Base-by-base conservation (phyloP, 2,888 invertebrate species). In the Noctua janthe region DNA sequence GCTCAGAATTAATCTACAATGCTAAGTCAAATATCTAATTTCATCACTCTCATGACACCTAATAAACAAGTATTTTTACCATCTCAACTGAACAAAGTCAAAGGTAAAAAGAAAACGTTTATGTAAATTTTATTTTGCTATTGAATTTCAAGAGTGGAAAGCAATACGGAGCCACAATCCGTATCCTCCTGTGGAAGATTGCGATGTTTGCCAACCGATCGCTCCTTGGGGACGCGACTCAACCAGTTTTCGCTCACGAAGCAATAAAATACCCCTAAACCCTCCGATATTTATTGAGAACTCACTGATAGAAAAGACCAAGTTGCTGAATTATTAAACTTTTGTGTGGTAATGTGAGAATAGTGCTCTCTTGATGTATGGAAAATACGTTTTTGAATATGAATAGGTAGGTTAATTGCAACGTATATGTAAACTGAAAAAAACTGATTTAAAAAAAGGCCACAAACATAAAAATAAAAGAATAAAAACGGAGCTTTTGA, bases 151-250 rank as follows among this genome's bases (percentile, higher is more conserved):
- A 83, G 76, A 75, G 74, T 71, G 75, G 62, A 84, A 80, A 84
- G 78, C 82, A 85, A 81, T 76, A 82, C 82, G 67, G 69, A 78
- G 87, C 88, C 85, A 82, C 90, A 88, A 93, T 90, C 91, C 90
- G 89, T 88, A 88, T 91, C 88, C 92, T 93, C 92, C 70, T 83
- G 91, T 82, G 90, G 85, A 92, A 90, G 92, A 93, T 94, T 92
- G 86, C 93, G 91, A 91, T 96, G 96, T 96, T 96, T 96, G 94
- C 95, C 94, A 91, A 95, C 95, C 94, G 94, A 96, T 95, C 94
- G 96, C 95, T 96, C 96, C 96, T 93, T 89, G 89, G 95, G 95
- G 96, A 96, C 92, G 92, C 90, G 91, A 90, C 91, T 93, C 93
- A 92, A 93, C 91, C 91, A 91, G 92, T 92, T 92, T 92, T 90